These are phyloP conservation scores for Limnephilus lunatus DNA, from an alignment of 2,888 invertebrate species.

Conservation along the genomic window DNA sequence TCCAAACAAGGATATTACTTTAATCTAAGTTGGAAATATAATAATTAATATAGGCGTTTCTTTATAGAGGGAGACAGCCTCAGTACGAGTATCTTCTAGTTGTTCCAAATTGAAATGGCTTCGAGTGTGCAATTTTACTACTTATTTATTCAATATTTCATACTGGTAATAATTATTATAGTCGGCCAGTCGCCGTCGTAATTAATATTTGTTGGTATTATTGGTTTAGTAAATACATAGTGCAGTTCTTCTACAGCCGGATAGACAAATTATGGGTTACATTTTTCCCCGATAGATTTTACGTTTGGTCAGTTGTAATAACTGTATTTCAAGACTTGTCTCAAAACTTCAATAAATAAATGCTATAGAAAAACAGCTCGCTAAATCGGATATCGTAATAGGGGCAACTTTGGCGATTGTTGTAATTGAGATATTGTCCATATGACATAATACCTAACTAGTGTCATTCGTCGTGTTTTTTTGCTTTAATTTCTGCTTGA, in stretches of 20 bases:
- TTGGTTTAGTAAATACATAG: conserved; percentile 18
- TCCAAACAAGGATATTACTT: neutral
- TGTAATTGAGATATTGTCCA: neutral
- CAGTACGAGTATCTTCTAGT: neutral
- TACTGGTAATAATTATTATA: conserved; percentile 9
- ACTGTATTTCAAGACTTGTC: conserved; percentile 22
- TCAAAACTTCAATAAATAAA: conserved; percentile 40
- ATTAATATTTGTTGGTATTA: conserved; percentile 35
- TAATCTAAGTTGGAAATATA: neutral
- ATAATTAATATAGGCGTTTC: neutral
- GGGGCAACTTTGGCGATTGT: neutral
- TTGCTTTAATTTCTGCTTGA: neutral
- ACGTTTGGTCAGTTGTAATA: conserved; percentile 14
- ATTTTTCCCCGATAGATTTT: conserved; percentile 19
- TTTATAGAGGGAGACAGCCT: neutral
- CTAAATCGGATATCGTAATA: neutral
- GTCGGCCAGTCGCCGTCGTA: neutral
- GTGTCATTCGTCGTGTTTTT: neutral
- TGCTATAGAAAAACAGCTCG: conserved; percentile 17
- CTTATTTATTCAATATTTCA: conserved; percentile 26
- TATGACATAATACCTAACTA: neutral
- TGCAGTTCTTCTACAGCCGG: conserved; percentile 22
- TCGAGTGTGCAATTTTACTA: neutral
- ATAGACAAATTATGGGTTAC: conserved; percentile 41
- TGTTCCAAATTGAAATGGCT: neutral